These are phyloP conservation scores for Eremophila alpestris DNA, from an alignment of 2,797 vertebrate genomes.

Conservation along the genomic window DNA sequence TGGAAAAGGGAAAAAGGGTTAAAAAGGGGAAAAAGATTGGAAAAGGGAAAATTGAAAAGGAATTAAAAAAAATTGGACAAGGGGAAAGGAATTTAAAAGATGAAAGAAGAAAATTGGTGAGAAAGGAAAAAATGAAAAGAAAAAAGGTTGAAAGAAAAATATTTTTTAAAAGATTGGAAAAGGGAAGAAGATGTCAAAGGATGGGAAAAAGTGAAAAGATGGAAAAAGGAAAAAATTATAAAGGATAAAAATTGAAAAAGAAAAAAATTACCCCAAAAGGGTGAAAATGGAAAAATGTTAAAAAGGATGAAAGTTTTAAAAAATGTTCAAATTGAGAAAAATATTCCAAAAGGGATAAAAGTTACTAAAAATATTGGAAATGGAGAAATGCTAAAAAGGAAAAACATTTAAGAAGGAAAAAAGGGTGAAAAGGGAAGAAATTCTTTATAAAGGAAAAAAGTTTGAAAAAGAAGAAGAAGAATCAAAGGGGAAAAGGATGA, in stretches of 20 bases:
- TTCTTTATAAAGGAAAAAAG: no score
- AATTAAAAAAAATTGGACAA: neutral
- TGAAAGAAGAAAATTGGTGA: no score
- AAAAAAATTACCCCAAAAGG: neutral
- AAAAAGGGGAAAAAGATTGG: neutral
- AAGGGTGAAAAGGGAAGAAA: neutral
- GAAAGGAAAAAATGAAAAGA: no score
- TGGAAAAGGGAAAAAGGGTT: neutral
- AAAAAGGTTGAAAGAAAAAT: no score
- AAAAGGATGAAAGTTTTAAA: neutral
- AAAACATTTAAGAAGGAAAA: neutral
- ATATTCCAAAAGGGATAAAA: neutral
- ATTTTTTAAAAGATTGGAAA: no score
- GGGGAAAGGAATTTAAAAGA: no score
- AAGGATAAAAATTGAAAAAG: neutral
- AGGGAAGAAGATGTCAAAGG: neutral
- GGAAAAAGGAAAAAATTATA: neutral
- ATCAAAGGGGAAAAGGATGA: neutral
- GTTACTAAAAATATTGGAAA: neutral
- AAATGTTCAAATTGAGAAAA: neutral
- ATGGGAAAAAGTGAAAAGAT: neutral
- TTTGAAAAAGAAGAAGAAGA: neutral
- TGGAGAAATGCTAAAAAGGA: fast-evolving
- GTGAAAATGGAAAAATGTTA: neutral
- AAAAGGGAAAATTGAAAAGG: neutral